phyloP scores from a whole-genome alignment of 2,888 invertebrate genomes.

The Thalpophila matura region DNA sequence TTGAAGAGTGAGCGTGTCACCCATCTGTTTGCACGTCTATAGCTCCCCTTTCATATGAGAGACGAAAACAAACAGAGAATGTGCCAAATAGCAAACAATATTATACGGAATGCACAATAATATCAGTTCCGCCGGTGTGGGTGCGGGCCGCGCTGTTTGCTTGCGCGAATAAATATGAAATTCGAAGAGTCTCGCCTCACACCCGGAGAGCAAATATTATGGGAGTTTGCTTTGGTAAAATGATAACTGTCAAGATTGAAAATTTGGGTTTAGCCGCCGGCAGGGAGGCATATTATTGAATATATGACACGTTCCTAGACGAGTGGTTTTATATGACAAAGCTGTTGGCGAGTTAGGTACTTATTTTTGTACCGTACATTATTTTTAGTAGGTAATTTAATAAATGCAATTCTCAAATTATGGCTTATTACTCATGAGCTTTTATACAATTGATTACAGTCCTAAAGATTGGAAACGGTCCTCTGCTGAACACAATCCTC shows the following conservation, averaged over 20 bases:
- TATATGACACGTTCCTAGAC: constrained; percentile 66
- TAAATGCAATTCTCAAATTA: neutral
- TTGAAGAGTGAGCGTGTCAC: constrained; percentile 83
- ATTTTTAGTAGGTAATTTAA: neutral
- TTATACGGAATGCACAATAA: constrained; percentile 91
- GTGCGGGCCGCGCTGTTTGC: constrained; percentile 83
- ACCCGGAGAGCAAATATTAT: constrained; percentile 88
- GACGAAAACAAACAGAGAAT: constrained; percentile 90
- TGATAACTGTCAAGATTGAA: constrained; percentile 90
- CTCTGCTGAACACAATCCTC: neutral
- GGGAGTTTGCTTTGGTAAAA: constrained; percentile 89
- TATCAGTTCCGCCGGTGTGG: constrained; percentile 89
- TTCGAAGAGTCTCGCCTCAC: constrained; percentile 87
- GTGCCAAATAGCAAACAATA: constrained; percentile 91
- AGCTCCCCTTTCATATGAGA: constrained; percentile 90
- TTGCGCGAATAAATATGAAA: constrained; percentile 90
- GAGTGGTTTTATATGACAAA: constrained; percentile 64
- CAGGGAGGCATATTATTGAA: constrained; percentile 76
- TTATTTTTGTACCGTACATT: neutral
- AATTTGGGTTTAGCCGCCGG: constrained; percentile 86
- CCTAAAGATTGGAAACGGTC: too few relatives aligned
- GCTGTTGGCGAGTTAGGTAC: constrained; percentile 22
- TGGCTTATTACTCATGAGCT: neutral
- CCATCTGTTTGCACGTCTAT: constrained; percentile 87
- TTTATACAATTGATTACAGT: too few relatives aligned